Evolutionary conservation across 2,113 vertebrate genomes (phyloP), one percentile per base, ranked within the genome.

Genomic region (Pampusana beccarii): DNA sequence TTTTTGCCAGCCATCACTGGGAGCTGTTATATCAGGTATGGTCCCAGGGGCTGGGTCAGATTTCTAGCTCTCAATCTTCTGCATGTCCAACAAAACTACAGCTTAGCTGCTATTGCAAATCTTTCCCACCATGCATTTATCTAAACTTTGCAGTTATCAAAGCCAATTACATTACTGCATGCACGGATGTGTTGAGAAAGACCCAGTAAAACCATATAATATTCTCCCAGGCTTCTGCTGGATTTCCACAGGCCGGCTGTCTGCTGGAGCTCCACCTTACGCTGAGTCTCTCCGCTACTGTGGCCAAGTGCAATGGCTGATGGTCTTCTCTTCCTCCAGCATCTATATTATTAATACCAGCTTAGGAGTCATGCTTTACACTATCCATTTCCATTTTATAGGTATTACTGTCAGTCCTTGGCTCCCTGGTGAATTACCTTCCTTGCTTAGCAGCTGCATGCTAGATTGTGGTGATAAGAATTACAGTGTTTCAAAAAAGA

Each of bases 101-200:
- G 4, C 20, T 75, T 64, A 57, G 8, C 28, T 79, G 12, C 61
- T 13, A 13, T 9, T 31, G 25, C 6, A 58, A 77, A 28, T 34
- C 54, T 80, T 69, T 13, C 5, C 19, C 0, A 0, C 15, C 24
- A 28, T 10, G 3, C 7, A 13, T 48, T 60, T 67, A 23, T 56
- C 28, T 80, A 56, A 56, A 80, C 9, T 71, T 48, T 56, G 19
- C 31, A 56, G 14, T 36, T 80, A 18, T 9, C 21, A 60, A 66
- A 66, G 29, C 8, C 15, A 73, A 23, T 42, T 15, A 17, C 6
- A 1, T 8, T 21, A 51, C 44, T 86, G 11, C 33, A 61, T 25
- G 12, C 44, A 64, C 16, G 65, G 29, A 14, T 23, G 4, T 61
- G 9, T 33, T 48, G 28, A 57, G 58, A 73, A 80, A 91, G 36